Conservation (phyloP, 2,113 vertebrate species). For the Euleptes europaea region DNA sequence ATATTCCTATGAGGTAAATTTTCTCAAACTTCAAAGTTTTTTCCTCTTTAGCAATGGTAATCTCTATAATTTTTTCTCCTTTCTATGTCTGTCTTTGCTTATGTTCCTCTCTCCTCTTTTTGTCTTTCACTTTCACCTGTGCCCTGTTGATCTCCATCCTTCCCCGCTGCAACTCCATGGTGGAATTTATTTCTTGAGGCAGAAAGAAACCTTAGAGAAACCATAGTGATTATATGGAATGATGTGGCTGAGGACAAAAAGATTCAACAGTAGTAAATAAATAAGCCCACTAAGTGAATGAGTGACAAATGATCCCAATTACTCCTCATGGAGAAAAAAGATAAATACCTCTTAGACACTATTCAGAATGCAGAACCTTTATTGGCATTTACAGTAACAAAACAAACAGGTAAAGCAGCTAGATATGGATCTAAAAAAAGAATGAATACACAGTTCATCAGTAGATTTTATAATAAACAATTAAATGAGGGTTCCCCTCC, state of each 20-base stretch:
- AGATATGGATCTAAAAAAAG: no score
- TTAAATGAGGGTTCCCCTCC: no score
- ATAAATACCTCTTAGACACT: conserved; percentile 23
- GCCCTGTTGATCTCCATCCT: neutral
- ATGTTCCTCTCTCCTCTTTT: conserved; percentile 23
- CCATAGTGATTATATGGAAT: neutral
- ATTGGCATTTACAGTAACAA: no score
- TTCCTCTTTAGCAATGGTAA: neutral
- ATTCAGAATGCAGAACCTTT: no score
- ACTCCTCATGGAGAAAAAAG: conserved; percentile 35
- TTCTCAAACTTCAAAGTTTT: conserved; percentile 15
- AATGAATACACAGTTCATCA: no score
- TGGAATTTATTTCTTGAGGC: neutral
- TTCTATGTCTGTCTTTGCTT: conserved; percentile 18
- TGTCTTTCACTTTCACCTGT: conserved; percentile 4
- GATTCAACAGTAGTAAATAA: neutral
- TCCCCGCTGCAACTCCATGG: neutral
- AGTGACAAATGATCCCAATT: conserved; percentile 35
- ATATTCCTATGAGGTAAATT: neutral
- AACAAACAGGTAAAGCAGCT: no score
- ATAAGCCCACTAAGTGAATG: neutral
- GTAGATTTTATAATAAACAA: no score
- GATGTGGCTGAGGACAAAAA: neutral
- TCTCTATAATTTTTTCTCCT: conserved; percentile 1
- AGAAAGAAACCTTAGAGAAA: neutral